Conservation (phyloP, 2,113 vertebrate genomes). For the Cebus imitator region DNA sequence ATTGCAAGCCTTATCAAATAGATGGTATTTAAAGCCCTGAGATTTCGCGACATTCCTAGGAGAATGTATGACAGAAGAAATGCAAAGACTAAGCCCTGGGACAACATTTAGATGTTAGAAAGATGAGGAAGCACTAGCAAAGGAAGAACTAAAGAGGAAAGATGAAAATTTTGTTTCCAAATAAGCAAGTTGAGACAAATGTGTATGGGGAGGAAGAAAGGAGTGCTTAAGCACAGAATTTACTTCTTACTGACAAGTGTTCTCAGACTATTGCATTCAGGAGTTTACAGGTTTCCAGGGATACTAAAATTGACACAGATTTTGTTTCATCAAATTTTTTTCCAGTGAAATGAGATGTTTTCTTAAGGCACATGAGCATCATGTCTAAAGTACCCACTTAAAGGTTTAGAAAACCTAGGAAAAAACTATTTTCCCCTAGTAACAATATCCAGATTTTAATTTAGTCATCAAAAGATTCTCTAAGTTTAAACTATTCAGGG, state of each 20-base stretch:
- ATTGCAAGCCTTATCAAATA: background rate
- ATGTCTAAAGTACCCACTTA: background rate
- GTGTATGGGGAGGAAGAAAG: background rate
- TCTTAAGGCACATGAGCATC: background rate
- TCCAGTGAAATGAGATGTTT: conserved; percentile 5
- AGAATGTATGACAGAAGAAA: background rate
- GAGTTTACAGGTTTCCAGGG: background rate
- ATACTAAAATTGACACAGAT: background rate
- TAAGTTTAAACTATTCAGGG: background rate
- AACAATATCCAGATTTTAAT: conserved; percentile 41
- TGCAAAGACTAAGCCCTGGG: background rate
- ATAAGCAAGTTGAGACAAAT: background rate
- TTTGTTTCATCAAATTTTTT: background rate
- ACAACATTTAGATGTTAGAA: background rate
- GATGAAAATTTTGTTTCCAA: background rate
- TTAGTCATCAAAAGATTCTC: background rate
- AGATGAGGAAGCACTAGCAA: background rate
- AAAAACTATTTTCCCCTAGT: background rate
- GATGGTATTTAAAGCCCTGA: background rate
- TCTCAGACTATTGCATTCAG: background rate
- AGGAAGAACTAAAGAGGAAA: background rate
- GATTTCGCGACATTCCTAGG: background rate
- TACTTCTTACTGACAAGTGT: background rate
- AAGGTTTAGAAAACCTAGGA: conserved; percentile 2
- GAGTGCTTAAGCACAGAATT: background rate